Percentiles rank a stretch among this genome's conserved stretches.
Evolutionary conservation across 2,113 vertebrate genomes (phyloP).

Genomic region (Marmota flaviventris): DNA sequence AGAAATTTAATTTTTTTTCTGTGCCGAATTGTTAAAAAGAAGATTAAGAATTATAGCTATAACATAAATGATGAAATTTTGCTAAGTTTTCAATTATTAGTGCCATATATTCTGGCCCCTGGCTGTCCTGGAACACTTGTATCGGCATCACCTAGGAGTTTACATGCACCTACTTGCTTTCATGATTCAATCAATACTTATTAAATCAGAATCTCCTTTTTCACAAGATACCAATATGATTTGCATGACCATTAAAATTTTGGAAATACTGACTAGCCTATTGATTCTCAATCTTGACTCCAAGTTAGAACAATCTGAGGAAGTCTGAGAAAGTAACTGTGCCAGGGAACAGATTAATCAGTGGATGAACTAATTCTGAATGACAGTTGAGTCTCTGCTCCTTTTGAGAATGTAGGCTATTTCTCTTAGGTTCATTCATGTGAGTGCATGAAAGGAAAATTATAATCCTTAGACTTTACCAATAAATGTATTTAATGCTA

Average conservation of each 20-base stretch:
- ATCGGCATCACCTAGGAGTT: not conserved
- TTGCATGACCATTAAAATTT: not conserved
- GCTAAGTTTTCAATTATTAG: not conserved
- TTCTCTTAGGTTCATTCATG: not conserved
- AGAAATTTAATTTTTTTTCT: not conserved
- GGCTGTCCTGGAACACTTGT: accelerated
- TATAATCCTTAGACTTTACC: not conserved
- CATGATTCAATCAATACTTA: not conserved
- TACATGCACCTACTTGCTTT: not conserved
- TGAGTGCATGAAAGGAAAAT: not conserved
- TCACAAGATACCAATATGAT: not conserved
- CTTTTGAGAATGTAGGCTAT: not conserved
- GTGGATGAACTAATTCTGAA: not conserved
- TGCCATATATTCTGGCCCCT: not conserved
- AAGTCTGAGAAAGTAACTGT: not conserved
- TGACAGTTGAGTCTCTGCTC: not conserved
- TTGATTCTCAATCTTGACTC: not conserved
- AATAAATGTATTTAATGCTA: not conserved
- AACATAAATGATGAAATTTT: not conserved
- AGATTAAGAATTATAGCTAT: not conserved
- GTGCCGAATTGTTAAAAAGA: not conserved
- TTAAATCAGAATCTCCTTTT: not conserved
- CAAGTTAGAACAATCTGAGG: not conserved
- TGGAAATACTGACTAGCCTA: not conserved
- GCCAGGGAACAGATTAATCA: not conserved